A percentile compares a stretch with the other conserved stretches of the same genome.
Evolutionary conservation across 2,888 invertebrate species (phyloP).

Genomic region (Leptodirus hochenwartii): DNA sequence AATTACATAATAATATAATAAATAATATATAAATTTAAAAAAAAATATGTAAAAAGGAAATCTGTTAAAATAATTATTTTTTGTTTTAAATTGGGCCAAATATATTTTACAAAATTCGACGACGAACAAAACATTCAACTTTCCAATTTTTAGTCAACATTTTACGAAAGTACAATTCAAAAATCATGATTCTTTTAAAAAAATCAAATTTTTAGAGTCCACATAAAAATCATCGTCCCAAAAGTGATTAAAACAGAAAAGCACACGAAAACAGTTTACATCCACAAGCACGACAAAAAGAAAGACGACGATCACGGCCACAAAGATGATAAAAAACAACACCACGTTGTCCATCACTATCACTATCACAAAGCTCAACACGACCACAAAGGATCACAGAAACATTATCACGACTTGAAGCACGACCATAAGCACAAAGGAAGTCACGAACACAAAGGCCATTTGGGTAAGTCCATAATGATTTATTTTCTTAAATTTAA

Average conservation of each 20-base stretch:
- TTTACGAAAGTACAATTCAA: no score
- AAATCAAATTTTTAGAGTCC: slow-evolving; percentile 34
- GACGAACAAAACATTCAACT: no score
- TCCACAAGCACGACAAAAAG: slow-evolving; percentile 29
- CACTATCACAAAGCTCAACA: slow-evolving; percentile 14
- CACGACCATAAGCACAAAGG: slow-evolving; percentile 15
- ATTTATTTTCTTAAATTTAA: no score
- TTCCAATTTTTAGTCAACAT: no score
- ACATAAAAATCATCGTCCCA: slow-evolving; percentile 38
- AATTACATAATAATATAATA: no score
- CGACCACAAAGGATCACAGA: slow-evolving; percentile 15
- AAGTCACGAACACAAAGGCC: slow-evolving; percentile 15
- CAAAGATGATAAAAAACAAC: slow-evolving; percentile 15
- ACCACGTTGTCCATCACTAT: slow-evolving; percentile 17
- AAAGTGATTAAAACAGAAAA: slow-evolving; percentile 39
- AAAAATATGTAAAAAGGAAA: no score
- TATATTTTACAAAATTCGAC: no score
- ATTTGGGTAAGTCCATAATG: slow-evolving; percentile 10
- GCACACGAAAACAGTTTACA: slow-evolving; percentile 39
- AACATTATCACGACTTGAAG: slow-evolving; percentile 15
- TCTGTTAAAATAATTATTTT: no score
- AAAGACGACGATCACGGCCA: slow-evolving; percentile 17
- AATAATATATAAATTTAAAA: no score
- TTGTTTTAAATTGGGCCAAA: no score
- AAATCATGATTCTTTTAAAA: no score